phyloP scores from a whole-genome alignment of 2,888 invertebrate genomes.

The Patella caerulea region DNA sequence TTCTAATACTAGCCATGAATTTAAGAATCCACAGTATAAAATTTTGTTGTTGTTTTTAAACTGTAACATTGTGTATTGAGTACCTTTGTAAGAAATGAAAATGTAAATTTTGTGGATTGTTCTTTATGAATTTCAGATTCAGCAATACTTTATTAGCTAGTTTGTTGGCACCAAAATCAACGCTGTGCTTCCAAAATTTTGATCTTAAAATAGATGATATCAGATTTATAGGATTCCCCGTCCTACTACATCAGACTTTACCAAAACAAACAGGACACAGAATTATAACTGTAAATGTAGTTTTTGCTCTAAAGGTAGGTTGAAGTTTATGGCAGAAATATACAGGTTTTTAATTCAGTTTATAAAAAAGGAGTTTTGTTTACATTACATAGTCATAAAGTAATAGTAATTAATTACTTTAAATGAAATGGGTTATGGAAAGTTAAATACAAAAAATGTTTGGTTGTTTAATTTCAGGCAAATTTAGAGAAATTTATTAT shows the following conservation, averaged over 20 bases:
- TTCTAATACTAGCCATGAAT: no score
- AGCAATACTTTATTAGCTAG: slow-evolving; percentile 56
- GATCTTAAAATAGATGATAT: slow-evolving; percentile 96
- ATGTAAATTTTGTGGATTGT: neutral
- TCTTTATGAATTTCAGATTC: slow-evolving; percentile 45
- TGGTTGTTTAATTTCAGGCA: slow-evolving; percentile 78
- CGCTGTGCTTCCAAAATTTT: slow-evolving; percentile 91
- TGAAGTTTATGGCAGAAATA: neutral
- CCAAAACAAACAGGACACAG: slow-evolving; percentile 56
- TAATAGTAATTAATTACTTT: no score
- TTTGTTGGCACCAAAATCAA: slow-evolving; percentile 80
- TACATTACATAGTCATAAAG: no score
- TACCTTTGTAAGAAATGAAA: neutral
- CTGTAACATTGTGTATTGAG: neutral
- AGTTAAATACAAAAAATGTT: neutral
- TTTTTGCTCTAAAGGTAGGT: slow-evolving; percentile 72
- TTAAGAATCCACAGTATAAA: no score
- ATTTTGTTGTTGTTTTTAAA: no score
- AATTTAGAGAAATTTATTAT: slow-evolving; percentile 92
- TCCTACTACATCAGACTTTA: slow-evolving; percentile 69
- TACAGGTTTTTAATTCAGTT: no score
- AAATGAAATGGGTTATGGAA: no score
- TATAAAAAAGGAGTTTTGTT: no score
- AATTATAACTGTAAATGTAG: slow-evolving; percentile 86
- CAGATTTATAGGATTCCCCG: slow-evolving; percentile 94